A percentile compares a stretch with the other conserved stretches of the same genome.
These are phyloP conservation scores for Crotophaga sulcirostris DNA, from an alignment of 2,113 vertebrate species.

Conservation along the genomic window DNA sequence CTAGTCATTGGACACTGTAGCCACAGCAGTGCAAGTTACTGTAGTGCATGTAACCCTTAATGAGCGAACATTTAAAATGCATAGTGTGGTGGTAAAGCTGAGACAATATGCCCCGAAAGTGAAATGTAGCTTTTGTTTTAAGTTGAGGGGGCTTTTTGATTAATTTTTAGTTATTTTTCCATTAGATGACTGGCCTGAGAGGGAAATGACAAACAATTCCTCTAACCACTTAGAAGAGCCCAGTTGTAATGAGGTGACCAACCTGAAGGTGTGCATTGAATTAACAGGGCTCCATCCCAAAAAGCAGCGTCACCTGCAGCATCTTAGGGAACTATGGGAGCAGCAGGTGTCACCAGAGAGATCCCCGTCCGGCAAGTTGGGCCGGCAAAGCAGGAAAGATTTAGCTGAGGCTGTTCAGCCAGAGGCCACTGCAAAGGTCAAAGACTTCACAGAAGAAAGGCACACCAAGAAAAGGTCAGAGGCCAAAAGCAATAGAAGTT, in stretches of 20 bases:
- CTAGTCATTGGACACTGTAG: constrained; percentile 64
- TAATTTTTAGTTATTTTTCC: constrained; percentile 85
- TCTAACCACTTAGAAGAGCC: constrained; percentile 87
- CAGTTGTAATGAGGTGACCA: constrained; percentile 91
- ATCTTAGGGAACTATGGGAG: constrained; percentile 89
- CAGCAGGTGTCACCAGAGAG: constrained; percentile 81
- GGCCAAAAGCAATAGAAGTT: constrained; percentile 88
- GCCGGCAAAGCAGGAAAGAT: constrained; percentile 85
- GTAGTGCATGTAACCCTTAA: constrained; percentile 73
- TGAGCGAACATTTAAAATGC: constrained; percentile 64
- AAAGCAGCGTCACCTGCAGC: constrained; percentile 88
- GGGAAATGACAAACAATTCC: constrained; percentile 84
- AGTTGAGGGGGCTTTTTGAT: constrained; percentile 81
- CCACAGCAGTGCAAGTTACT: constrained; percentile 67
- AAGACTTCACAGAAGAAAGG: constrained; percentile 83
- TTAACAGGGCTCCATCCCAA: constrained; percentile 96
- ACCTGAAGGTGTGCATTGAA: constrained; percentile 98
- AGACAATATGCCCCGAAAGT: constrained; percentile 73
- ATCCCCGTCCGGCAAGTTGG: constrained; percentile 78
- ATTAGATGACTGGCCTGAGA: constrained; percentile 85
- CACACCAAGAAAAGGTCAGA: constrained; percentile 86
- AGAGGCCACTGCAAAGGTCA: constrained; percentile 82
- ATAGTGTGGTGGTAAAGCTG: constrained; percentile 66
- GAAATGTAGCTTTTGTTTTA: constrained; percentile 80
- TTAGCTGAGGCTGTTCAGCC: constrained; percentile 79